Evolutionary conservation across 2,888 invertebrate species (phyloP).

Genomic region (Auanema freiburgensis): DNA sequence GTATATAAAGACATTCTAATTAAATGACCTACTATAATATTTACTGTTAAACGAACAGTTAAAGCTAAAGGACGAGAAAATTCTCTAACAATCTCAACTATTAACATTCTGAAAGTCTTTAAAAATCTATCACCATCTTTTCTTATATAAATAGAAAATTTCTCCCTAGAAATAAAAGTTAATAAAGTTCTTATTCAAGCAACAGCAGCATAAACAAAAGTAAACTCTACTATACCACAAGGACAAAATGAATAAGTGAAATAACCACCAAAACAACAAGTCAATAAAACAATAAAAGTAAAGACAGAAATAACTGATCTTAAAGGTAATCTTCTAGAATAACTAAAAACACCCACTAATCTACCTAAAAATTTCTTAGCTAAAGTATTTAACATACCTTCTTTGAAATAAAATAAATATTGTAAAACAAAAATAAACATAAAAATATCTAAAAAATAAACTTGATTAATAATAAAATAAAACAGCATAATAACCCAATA

Average conservation of each 20-base stretch:
- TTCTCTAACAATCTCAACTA: slow-evolving; percentile 50
- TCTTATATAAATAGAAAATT: slow-evolving; percentile 50
- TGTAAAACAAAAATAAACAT: slow-evolving; percentile 51
- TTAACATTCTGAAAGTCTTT: slow-evolving; percentile 47
- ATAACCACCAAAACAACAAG: slow-evolving; percentile 64
- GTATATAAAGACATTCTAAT: slow-evolving; percentile 45
- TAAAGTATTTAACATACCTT: slow-evolving; percentile 43
- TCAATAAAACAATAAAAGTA: slow-evolving; percentile 63
- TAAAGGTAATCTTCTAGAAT: slow-evolving; percentile 36
- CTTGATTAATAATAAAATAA: slow-evolving; percentile 46
- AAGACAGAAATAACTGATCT: slow-evolving; percentile 49
- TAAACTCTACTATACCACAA: slow-evolving; percentile 66
- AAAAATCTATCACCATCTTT: slow-evolving; percentile 45
- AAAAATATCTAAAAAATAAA: slow-evolving; percentile 52
- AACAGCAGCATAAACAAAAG: slow-evolving; percentile 66
- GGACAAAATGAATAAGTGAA: slow-evolving; percentile 51
- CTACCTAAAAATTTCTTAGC: slow-evolving; percentile 44
- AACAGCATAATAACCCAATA: slow-evolving; percentile 35
- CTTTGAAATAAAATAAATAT: slow-evolving; percentile 51
- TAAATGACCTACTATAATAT: slow-evolving; percentile 55
- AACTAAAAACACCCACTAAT: slow-evolving; percentile 49
- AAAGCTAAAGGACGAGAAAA: slow-evolving; percentile 55
- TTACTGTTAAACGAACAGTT: slow-evolving; percentile 52
- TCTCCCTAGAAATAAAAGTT: slow-evolving; percentile 47
- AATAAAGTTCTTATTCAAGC: slow-evolving; percentile 48